Percentiles rank a stretch among this genome's conserved stretches.
phyloP scores from a whole-genome alignment of 2,888 invertebrate species.

The Scrobipalpa costella region DNA sequence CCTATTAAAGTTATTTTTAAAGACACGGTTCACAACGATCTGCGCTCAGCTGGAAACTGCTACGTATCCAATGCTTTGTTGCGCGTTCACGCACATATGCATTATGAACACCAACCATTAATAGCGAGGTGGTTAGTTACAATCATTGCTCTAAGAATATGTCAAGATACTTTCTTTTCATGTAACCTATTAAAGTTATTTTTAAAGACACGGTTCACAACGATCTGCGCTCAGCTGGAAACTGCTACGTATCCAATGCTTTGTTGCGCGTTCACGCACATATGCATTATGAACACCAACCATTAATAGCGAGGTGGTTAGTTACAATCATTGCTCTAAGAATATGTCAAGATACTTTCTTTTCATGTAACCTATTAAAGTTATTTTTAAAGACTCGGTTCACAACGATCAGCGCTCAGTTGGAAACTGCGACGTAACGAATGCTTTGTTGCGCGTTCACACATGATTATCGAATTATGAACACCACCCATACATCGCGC shows the following conservation, averaged over 20 bases:
- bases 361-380: not conserved
- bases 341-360: not conserved
- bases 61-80: conserved; percentile 35
- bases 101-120: conserved; percentile 26
- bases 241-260: conserved; percentile 34
- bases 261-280: conserved; percentile 37
- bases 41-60: conserved; percentile 34
- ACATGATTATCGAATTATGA: conserved; percentile 36
- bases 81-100: conserved; percentile 37
- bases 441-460: conserved; percentile 37
- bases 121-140: not conserved
- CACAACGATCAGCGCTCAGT: conserved; percentile 31
- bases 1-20: not conserved
- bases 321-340: no score
- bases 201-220: not conserved
- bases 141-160: no score
- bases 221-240: conserved; percentile 35
- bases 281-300: no score
- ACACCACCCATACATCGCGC: conserved; percentile 15
- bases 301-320: no score
- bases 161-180: not conserved
- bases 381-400: not conserved
- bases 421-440: conserved; percentile 35
- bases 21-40: conserved; percentile 24
- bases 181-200: not conserved